phyloP scores from a whole-genome alignment of 2,888 invertebrate species.

The Meandrusa payeni region DNA sequence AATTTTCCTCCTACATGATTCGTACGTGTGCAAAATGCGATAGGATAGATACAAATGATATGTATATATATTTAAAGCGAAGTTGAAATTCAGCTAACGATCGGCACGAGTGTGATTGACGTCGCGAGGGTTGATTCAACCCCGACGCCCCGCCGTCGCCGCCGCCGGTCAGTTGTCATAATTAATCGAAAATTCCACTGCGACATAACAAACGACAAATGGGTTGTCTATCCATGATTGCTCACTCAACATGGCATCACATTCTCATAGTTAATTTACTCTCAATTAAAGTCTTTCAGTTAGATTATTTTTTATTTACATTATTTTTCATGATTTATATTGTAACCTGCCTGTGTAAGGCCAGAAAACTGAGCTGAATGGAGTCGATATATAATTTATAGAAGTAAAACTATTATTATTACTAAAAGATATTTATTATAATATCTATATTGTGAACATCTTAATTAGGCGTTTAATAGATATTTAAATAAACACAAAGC shows the following conservation, averaged over 20 bases:
- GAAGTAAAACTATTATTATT: no score
- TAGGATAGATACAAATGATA: neutral
- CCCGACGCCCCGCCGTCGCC: slow-evolving; percentile 28
- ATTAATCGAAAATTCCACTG: slow-evolving; percentile 43
- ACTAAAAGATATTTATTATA: no score
- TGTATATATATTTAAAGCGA: slow-evolving; percentile 14
- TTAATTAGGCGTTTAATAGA: no score
- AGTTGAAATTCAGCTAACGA: slow-evolving; percentile 25
- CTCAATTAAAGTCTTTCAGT: no score
- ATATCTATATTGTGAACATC: no score
- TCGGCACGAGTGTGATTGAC: slow-evolving; percentile 39
- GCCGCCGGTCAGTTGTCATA: slow-evolving; percentile 40
- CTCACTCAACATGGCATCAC: slow-evolving; percentile 9
- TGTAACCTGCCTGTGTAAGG: no score
- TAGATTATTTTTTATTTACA: no score
- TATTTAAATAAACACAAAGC: no score
- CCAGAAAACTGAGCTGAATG: no score
- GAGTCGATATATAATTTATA: no score
- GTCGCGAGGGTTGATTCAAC: slow-evolving; percentile 39
- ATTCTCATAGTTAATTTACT: slow-evolving; percentile 22
- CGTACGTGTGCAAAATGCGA: neutral
- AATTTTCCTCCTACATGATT: neutral
- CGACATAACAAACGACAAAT: slow-evolving; percentile 21
- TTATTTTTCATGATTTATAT: no score
- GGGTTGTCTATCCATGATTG: slow-evolving; percentile 1